phyloP scores from a whole-genome alignment of 2,888 invertebrate genomes.

The Cataglyphis rosenhaueri region DNA sequence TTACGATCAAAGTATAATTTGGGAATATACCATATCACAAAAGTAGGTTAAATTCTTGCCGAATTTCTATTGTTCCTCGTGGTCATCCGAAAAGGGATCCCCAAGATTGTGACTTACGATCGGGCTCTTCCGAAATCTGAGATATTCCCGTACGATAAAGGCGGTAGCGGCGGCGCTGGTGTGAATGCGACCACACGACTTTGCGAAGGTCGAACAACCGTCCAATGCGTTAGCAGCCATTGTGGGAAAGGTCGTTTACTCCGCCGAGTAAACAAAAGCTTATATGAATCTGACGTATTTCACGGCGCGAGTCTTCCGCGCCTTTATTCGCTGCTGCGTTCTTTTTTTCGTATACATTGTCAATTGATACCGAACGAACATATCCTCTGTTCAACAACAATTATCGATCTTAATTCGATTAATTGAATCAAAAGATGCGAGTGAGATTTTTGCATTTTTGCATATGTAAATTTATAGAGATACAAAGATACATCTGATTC shows the following conservation, averaged over 20 bases:
- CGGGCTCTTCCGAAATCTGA: constrained; percentile 29
- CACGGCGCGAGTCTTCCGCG: neutral
- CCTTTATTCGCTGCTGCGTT: constrained; percentile 7
- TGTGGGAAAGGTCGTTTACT: constrained; percentile 48
- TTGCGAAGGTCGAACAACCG: constrained; percentile 53
- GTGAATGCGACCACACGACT: constrained; percentile 30
- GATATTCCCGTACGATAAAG: constrained; percentile 26
- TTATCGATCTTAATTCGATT: neutral
- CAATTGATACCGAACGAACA: neutral
- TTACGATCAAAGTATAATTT: neutral
- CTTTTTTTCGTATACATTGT: neutral
- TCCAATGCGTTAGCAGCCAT: constrained; percentile 21
- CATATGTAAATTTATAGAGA: neutral
- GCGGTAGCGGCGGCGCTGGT: neutral
- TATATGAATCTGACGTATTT: constrained; percentile 27
- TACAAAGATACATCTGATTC: neutral
- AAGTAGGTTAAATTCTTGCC: neutral
- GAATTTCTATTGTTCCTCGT: neutral
- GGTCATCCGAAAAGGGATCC: neutral
- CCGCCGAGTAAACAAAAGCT: constrained; percentile 35
- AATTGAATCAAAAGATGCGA: neutral
- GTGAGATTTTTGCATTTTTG: neutral
- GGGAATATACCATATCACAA: neutral
- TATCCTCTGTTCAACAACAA: neutral
- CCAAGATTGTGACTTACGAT: neutral